Evolutionary conservation across 2,797 vertebrate species (phyloP), one percentile per base, ranked within the genome.

Genomic region (Carduelis carduelis): DNA sequence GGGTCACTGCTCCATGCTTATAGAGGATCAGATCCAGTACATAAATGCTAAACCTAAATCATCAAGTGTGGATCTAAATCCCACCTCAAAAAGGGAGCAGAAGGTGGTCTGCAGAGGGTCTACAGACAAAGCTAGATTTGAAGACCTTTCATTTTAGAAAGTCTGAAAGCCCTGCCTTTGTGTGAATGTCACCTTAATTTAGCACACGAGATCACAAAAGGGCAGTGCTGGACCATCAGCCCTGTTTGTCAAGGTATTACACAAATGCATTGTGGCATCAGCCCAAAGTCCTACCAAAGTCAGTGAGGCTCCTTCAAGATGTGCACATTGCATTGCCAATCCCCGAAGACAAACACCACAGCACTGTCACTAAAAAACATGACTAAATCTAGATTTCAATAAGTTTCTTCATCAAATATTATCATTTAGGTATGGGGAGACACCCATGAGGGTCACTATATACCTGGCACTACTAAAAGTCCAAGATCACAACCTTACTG

Each of bases 371-470:
- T 21, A 28, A 50, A 50, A 89, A 82, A 32, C 47, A 47, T 7
- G 0, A 56, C 4, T n/a, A 56, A 46, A 76, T 43, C 17, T 24
- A 35, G 34, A 65, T 83, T 76, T 77, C 7, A 27, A 63, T 22
- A 72, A 43, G 37, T 49, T 93, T 82, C 49, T 76, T 72, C 37
- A 71, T 56, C 34, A 74, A 72, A 77, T 41, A 43, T 44, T 24
- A 55, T 59, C 34, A 80, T 30, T 55, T 77, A 59, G 21, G 7
- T 61, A 65, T 0, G 5, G 39, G 39, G 46, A 82, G 75, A 79
- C 0, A 0, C 13, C 46, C 22, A 50, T 20, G 55, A 52, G 28
- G 20, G 28, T 37, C 53, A 23, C 20, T 61, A 37, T 9, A 53
- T 6, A 59, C 27, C 12, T 74, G 34, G 41, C 3, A 1, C 37